Base-by-base conservation (phyloP, 2,797 vertebrate genomes). In the Neoniphon sammara region DNA sequence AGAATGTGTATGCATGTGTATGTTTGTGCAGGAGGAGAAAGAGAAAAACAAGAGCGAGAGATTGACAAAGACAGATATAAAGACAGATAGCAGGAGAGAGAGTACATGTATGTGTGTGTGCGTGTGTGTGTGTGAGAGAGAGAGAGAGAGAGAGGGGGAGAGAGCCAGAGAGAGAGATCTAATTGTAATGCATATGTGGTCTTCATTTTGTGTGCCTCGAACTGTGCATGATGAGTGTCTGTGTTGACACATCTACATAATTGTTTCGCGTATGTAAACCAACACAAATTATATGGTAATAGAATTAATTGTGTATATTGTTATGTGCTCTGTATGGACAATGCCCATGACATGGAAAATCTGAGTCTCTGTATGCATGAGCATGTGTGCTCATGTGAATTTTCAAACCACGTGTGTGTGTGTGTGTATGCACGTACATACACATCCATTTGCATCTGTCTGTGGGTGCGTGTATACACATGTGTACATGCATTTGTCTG, bases 181-280 rank as follows among this genome's bases (percentile, higher is more conserved):
- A 44, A 75, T 25, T 82, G 58, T 57, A 64, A 58, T 66, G 55
- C 31, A 49, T 72, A 69, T 77, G 70, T 72, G 73, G 59, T 74
- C 66, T 42, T 66, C 42, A 25, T 55, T 59, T 59, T 14, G 59
- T 79, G 84, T 78, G 70, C 77, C 61, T 65, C 88, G 81, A 85
- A 82, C 72, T 82, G 81, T 80, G 79, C 59, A 75, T 78, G 79
- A 84, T 73, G 59, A 73, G 70, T 78, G 80, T 80, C 62, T 53
- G 57, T 64, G 70, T 69, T 75, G 81, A 82, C 78, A 84, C 80
- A 66, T 85, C 74, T 65, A 68, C 69, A 76, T 85, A 82, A 87
- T 81, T 86, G 77, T 73, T 81, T 39, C 23, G 74, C 46, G 58
- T 59, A 15, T 78, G 1, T 70, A 81, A 82, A 83, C 61, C 77